A percentile compares a stretch with the other conserved stretches of the same genome.
These are phyloP conservation scores for Pseudomugil tenellus DNA, from an alignment of 2,797 vertebrate genomes.

Conservation along the genomic window DNA sequence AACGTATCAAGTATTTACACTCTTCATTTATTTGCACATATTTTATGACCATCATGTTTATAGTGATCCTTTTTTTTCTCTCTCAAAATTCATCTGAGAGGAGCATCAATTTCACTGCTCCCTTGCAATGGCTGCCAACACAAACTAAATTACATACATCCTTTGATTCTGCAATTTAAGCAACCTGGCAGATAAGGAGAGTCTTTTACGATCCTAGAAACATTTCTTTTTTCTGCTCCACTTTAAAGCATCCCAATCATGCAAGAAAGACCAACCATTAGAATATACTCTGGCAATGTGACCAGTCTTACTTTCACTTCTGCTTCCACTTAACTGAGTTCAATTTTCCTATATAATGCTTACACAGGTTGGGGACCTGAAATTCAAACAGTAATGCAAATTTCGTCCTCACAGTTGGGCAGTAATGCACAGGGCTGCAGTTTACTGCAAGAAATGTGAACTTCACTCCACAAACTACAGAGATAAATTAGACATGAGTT, in stretches of 20 bases:
- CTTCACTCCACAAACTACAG: not conserved
- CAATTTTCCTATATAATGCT: conserved; percentile 21
- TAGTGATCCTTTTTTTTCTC: not conserved
- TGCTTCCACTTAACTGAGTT: conserved; percentile 25
- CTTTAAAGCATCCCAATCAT: conserved; percentile 6
- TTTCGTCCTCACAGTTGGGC: too few relatives aligned
- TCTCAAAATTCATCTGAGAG: conserved; percentile 24
- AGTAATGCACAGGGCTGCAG: not conserved
- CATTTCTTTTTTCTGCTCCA: conserved; percentile 3
- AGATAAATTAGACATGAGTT: not conserved
- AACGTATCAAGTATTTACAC: not conserved
- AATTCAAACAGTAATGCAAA: not conserved
- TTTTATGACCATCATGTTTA: not conserved
- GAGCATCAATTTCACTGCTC: conserved; percentile 10
- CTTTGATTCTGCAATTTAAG: conserved; percentile 34
- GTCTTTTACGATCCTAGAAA: conserved; percentile 7
- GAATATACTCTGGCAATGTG: conserved; percentile 35
- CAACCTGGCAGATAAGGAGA: conserved; percentile 36
- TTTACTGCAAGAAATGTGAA: conserved; percentile 6
- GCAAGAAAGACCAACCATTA: conserved; percentile 22
- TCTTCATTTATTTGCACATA: not conserved
- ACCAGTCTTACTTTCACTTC: not conserved
- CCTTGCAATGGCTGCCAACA: conserved; percentile 20
- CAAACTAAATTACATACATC: conserved; percentile 21
- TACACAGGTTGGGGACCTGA: not conserved